phyloP scores from a whole-genome alignment of 2,113 vertebrate genomes.

The Syngnathoides biaculeatus region DNA sequence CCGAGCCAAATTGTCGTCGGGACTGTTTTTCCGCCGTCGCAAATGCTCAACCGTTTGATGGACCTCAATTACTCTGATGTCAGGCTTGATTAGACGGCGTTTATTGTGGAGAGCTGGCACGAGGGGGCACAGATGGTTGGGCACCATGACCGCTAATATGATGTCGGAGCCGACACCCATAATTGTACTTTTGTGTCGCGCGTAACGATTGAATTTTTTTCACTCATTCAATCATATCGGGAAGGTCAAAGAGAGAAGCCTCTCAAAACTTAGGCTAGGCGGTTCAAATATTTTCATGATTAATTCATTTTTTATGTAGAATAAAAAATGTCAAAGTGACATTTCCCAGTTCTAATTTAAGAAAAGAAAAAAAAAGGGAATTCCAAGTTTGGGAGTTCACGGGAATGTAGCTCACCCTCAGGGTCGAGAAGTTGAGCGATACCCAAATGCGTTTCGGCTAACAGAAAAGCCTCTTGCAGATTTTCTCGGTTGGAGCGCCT shows the following conservation, averaged over 20 bases:
- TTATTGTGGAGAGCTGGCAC: constrained; percentile 60
- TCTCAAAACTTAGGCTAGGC: background rate
- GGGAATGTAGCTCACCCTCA: constrained; percentile 77
- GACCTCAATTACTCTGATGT: constrained; percentile 65
- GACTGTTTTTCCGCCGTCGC: constrained; percentile 28
- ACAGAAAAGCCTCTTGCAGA: constrained; percentile 86
- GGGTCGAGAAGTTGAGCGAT: constrained; percentile 93
- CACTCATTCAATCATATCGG: background rate
- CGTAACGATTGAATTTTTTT: background rate
- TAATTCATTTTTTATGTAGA: background rate
- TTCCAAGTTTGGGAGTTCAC: background rate
- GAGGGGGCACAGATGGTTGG: constrained; percentile 65
- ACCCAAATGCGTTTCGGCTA: constrained; percentile 88
- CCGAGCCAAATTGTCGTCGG: constrained; percentile 17
- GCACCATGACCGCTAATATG: constrained; percentile 42
- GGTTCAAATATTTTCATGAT: background rate
- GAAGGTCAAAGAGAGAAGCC: background rate
- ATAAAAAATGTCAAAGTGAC: too few relatives aligned
- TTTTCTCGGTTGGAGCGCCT: constrained; percentile 84
- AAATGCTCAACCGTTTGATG: constrained; percentile 58
- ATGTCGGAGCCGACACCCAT: constrained; percentile 19
- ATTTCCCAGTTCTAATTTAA: too few relatives aligned
- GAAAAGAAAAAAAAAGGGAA: too few relatives aligned
- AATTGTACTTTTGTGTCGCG: background rate
- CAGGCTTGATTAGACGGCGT: constrained; percentile 69